phyloP scores from a whole-genome alignment of 2,797 vertebrate genomes.

The Chelon labrosus region DNA sequence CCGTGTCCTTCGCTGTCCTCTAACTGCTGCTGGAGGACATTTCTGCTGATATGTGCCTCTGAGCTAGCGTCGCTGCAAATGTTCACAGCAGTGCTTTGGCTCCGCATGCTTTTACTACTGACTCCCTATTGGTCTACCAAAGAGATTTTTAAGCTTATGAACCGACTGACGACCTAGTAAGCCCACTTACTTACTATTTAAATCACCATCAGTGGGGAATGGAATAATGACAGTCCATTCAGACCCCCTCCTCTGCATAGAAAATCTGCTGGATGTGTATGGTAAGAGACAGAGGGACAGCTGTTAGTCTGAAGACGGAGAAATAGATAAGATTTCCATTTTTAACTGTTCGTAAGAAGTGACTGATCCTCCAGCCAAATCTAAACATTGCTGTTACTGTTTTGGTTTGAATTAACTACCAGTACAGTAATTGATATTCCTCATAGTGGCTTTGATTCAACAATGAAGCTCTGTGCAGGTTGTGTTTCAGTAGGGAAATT shows the following conservation, averaged over 20 bases:
- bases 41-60: not conserved
- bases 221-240: not conserved
- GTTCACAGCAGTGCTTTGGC: not conserved
- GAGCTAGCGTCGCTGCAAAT: not conserved
- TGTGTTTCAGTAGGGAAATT: too few relatives aligned
- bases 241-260: not conserved
- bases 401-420: not conserved
- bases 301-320: not conserved
- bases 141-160: not conserved
- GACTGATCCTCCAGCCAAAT: not conserved
- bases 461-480: slow-evolving; percentile 26
- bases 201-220: not conserved
- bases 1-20: not conserved
- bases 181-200: slow-evolving; percentile 7
- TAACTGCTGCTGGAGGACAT: not conserved
- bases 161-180: not conserved
- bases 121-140: not conserved
- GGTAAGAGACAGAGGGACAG: not conserved
- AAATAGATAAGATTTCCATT: slow-evolving; percentile 1
- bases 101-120: not conserved
- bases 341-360: slow-evolving; percentile 3
- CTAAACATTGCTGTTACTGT: not conserved
- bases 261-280: not conserved
- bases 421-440: not conserved
- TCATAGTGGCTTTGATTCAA: not conserved